These are phyloP conservation scores for Coturnix japonica DNA, from an alignment of 2,113 vertebrate genomes.

Conservation along the genomic window DNA sequence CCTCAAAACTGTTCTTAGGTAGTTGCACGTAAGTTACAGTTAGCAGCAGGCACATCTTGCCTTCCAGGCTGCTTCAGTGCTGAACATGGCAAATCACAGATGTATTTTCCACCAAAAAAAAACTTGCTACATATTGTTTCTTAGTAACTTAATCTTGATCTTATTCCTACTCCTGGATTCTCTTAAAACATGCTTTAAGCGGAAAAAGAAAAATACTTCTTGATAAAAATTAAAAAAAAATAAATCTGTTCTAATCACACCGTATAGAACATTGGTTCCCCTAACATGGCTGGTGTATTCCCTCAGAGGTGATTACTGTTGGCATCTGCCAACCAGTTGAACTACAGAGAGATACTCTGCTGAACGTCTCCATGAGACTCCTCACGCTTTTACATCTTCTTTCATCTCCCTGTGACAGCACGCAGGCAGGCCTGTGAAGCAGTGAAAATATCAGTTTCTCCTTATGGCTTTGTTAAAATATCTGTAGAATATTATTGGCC, in stretches of 20 bases:
- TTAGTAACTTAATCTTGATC: background rate
- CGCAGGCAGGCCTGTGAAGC: background rate
- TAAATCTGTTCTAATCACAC: background rate
- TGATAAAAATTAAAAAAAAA: background rate
- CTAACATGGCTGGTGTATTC: background rate
- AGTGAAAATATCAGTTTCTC: background rate
- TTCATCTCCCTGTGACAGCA: background rate
- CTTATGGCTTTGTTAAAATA: background rate
- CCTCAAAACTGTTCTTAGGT: background rate
- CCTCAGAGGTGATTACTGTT: background rate
- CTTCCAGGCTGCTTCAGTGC: background rate
- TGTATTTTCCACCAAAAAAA: background rate
- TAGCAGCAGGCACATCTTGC: background rate
- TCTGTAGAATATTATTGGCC: background rate
- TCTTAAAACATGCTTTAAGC: background rate
- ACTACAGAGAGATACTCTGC: background rate
- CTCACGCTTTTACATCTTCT: background rate
- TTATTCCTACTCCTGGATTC: background rate
- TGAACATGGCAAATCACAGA: background rate
- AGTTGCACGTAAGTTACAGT: background rate
- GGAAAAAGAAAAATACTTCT: background rate
- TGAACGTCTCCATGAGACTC: background rate
- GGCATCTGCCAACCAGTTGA: background rate
- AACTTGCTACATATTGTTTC: background rate
- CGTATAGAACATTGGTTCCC: background rate